These are phyloP conservation scores for Zaprionus davidi DNA, from an alignment of 1,140 invertebrate genomes.

Conservation along the genomic window DNA sequence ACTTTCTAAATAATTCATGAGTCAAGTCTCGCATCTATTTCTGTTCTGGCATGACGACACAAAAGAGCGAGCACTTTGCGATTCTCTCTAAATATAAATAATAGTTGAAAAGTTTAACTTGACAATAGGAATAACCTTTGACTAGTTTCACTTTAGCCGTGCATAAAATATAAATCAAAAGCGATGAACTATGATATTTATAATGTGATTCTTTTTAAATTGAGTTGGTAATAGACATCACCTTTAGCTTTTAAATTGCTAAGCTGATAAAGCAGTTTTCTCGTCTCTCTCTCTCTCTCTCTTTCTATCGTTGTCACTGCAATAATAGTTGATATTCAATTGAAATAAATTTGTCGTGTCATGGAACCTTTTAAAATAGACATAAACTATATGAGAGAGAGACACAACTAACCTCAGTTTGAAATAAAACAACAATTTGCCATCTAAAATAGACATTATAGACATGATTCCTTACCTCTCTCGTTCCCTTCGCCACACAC, in stretches of 20 bases:
- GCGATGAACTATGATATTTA: too few relatives aligned
- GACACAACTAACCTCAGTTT: not conserved
- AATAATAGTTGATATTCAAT: not conserved
- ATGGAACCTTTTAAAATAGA: not conserved
- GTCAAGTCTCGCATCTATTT: slow-evolving; percentile 6
- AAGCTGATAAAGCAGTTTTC: not conserved
- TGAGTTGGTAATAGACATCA: not conserved
- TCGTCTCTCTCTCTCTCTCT: too few relatives aligned
- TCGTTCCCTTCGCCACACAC: not conserved
- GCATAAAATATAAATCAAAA: too few relatives aligned
- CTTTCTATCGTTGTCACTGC: not conserved
- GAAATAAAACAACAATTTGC: too few relatives aligned
- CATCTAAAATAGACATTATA: not conserved
- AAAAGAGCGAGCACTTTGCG: slow-evolving; percentile 5
- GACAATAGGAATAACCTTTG: slow-evolving; percentile 3
- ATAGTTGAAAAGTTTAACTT: slow-evolving; percentile 5
- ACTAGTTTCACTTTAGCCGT: not conserved
- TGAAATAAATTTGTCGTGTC: slow-evolving; percentile 7
- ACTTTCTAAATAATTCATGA: slow-evolving; percentile 13
- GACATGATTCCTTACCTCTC: not conserved
- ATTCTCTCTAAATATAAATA: not conserved
- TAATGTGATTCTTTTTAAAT: not conserved
- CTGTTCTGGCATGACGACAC: slow-evolving; percentile 8
- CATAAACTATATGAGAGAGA: not conserved
- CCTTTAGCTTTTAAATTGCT: not conserved